Conservation (phyloP, 1,140 invertebrate genomes). For the Tetragnatha versicolor region DNA sequence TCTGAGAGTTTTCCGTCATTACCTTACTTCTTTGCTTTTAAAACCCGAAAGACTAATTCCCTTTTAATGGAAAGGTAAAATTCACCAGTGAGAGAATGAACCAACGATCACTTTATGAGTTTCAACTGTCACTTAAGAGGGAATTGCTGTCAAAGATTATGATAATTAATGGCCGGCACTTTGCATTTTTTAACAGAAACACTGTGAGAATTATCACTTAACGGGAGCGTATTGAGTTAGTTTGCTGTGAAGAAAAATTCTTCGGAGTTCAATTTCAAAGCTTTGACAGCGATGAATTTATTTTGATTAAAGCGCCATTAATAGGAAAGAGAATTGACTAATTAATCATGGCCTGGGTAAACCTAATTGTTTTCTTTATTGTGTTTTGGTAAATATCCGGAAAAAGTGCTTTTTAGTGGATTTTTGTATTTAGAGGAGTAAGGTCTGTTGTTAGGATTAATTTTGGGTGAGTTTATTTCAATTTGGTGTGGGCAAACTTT, state of each 20-base stretch:
- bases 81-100: not conserved
- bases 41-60: not conserved
- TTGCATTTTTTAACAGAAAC: not conserved
- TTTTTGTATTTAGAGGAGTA: no score
- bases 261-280: not conserved
- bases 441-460: no score
- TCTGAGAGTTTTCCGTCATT: no score
- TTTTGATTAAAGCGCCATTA: conserved; percentile 12
- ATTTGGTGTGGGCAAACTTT: no score
- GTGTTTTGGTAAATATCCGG: no score
- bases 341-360: conserved; percentile 11
- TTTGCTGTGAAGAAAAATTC: not conserved
- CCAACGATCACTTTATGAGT: not conserved
- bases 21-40: not conserved
- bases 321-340: conserved; percentile 1
- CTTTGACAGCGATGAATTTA: conserved; percentile 6
- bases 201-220: not conserved
- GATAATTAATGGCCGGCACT: conserved; percentile 1
- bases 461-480: no score
- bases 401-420: no score
- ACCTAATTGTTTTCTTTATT: not conserved
- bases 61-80: not conserved
- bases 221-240: not conserved
- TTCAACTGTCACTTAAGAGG: not conserved
- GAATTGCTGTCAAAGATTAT: conserved; percentile 1